phyloP scores from a whole-genome alignment of 2,797 vertebrate genomes.

The Vultur gryphus region DNA sequence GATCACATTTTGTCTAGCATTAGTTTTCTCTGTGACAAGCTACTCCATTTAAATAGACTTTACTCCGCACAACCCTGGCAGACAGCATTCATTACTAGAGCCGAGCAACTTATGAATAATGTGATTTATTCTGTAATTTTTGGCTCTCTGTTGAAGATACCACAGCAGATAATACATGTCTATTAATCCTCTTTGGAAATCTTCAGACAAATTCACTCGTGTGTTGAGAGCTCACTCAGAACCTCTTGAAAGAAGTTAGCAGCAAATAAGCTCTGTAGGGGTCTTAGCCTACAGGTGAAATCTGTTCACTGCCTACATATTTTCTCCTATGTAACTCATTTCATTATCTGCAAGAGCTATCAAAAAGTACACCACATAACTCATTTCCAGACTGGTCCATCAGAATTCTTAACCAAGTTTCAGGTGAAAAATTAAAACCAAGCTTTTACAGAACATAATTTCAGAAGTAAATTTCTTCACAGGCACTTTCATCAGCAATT shows the following conservation, averaged over 20 bases:
- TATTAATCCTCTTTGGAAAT: slow-evolving; percentile 9
- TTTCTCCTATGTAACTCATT: background rate
- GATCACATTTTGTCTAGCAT: background rate
- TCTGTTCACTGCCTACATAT: background rate
- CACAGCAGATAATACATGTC: background rate
- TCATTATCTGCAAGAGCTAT: background rate
- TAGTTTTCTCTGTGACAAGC: slow-evolving; percentile 15
- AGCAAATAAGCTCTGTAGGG: background rate
- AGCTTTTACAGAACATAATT: background rate
- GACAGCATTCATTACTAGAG: background rate
- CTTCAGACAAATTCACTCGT: background rate
- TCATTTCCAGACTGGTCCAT: background rate
- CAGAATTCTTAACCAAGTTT: background rate
- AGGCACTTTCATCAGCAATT: background rate
- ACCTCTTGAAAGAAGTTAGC: background rate
- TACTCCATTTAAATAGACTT: slow-evolving; percentile 16
- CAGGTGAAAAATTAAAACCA: background rate
- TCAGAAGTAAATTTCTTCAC: background rate
- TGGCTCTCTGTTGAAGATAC: background rate
- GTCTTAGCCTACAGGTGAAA: background rate
- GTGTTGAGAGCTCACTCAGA: background rate
- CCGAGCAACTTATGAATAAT: background rate
- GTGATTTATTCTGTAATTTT: slow-evolving; percentile 30
- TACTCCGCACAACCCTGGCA: background rate
- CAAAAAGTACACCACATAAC: background rate